Evolutionary conservation across 2,888 invertebrate species (phyloP).

Genomic region (Eupithecia vulgata): DNA sequence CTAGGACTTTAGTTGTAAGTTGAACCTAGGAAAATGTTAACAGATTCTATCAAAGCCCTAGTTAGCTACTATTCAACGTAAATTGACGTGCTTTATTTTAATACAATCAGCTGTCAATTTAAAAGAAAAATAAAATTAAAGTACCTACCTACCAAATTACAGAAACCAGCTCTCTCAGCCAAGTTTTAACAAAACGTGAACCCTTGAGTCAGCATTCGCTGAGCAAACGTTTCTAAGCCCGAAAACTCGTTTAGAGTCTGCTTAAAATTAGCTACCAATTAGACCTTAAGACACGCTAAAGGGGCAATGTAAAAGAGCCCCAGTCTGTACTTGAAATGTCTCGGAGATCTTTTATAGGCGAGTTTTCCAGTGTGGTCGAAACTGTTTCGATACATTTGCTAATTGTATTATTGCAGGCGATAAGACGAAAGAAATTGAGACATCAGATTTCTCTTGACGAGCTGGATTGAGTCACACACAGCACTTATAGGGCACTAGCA

Average conservation of each 20-base stretch:
- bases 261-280: constrained; percentile 7
- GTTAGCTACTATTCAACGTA: background rate
- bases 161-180: constrained; percentile 2
- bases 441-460: no score
- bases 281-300: background rate
- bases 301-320: background rate
- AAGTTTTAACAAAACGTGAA: background rate
- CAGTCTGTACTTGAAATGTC: background rate
- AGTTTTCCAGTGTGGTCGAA: background rate
- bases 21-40: background rate
- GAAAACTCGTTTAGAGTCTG: constrained; percentile 1
- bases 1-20: background rate
- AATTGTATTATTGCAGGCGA: background rate
- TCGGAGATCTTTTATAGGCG: background rate
- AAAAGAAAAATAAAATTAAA: no score
- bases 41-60: background rate
- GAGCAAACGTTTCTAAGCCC: background rate
- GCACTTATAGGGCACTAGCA: no score
- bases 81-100: background rate
- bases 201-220: constrained; percentile 8
- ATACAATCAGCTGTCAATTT: background rate
- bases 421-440: no score
- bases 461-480: no score
- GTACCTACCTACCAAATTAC: background rate
- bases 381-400: background rate